A percentile compares a stretch with the other conserved stretches of the same genome.
Evolutionary conservation across 2,888 invertebrate species (phyloP).

Genomic region (Dinocampus coccinellae): DNA sequence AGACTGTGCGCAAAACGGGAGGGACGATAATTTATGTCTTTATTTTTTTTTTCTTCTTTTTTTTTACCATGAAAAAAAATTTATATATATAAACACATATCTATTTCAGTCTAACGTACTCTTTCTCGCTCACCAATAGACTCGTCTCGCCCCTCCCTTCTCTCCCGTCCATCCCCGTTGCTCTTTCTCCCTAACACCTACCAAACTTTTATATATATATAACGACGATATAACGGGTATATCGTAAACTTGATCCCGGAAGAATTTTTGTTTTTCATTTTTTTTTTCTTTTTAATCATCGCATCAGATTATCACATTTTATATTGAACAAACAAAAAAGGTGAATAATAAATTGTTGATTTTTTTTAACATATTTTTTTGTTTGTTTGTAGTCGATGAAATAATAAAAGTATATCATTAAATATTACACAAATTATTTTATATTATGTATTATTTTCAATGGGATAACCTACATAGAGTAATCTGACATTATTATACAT

Average conservation of each 20-base stretch:
- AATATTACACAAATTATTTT: neutral
- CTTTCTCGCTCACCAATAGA: no score
- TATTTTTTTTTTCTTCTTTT: constrained; percentile 23
- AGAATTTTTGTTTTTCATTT: neutral
- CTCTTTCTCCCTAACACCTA: neutral
- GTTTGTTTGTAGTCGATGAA: no score
- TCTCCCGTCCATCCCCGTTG: neutral
- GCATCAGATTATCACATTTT: neutral
- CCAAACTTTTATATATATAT: neutral
- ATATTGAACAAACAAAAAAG: neutral
- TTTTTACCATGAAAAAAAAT: no score
- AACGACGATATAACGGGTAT: neutral
- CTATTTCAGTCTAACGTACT: no score
- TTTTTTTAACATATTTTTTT: neutral
- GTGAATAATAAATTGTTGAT: neutral
- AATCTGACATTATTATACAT: neutral
- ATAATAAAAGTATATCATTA: neutral
- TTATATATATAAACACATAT: constrained; percentile 1
- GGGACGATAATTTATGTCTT: constrained; percentile 37
- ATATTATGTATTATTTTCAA: neutral
- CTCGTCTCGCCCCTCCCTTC: no score
- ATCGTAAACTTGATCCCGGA: neutral
- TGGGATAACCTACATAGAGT: neutral
- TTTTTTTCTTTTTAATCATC: neutral
- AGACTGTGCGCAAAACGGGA: constrained; percentile 25